These are phyloP conservation scores for Eptesicus fuscus DNA, from an alignment of 2,113 vertebrate species.

Conservation along the genomic window DNA sequence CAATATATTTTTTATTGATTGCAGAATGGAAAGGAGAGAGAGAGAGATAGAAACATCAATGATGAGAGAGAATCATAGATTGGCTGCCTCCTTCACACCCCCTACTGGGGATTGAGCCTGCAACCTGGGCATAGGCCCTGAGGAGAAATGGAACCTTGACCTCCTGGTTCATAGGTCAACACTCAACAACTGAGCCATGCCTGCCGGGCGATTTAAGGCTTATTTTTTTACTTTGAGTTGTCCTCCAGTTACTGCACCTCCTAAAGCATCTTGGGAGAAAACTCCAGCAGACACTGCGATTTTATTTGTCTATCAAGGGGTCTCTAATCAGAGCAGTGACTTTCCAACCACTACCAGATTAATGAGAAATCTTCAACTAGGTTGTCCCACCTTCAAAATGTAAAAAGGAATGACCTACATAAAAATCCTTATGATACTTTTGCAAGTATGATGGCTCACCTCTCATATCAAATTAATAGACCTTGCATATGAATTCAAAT, in stretches of 20 bases:
- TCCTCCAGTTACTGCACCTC: not conserved
- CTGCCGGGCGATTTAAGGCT: not conserved
- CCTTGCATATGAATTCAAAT: not conserved
- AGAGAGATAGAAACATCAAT: no score
- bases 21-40: no score
- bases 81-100: no score
- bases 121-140: no score
- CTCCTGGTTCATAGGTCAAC: no score
- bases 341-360: not conserved
- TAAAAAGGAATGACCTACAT: not conserved
- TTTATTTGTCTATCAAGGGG: not conserved
- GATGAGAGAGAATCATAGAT: no score
- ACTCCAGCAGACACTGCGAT: not conserved
- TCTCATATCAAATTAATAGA: not conserved
- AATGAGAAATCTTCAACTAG: not conserved
- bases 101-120: no score
- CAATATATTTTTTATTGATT: no score
- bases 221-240: not conserved
- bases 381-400: not conserved
- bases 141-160: no score
- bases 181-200: no score
- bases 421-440: not conserved
- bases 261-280: not conserved
- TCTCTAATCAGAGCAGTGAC: not conserved
- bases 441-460: not conserved